Conservation (phyloP, 2,888 invertebrate genomes). For the Priocnemis perturbator region DNA sequence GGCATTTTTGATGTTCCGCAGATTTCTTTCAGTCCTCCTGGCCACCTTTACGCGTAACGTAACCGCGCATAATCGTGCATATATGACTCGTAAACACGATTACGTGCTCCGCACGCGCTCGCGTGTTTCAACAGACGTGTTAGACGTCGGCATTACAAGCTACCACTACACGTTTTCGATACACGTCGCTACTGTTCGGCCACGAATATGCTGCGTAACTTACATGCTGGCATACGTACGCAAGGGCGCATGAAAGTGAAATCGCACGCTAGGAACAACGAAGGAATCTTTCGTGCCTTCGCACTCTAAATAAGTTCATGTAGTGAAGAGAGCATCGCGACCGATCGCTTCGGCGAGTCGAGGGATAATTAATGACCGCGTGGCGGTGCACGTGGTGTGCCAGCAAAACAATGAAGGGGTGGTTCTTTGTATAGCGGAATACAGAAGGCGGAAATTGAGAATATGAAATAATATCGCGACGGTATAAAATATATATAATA, state of each 20-base stretch:
- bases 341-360: no score
- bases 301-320: slow-evolving; percentile 3
- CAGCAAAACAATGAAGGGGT: no score
- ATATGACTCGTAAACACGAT: slow-evolving; percentile 1
- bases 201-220: no score
- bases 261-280: slow-evolving; percentile 2
- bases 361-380: no score
- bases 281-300: slow-evolving; percentile 2
- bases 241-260: slow-evolving; percentile 13
- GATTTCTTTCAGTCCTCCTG: no score
- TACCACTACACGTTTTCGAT: slow-evolving; percentile 1
- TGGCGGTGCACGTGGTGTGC: no score
- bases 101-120: neutral
- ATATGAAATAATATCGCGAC: no score
- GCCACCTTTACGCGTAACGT: slow-evolving; percentile 3
- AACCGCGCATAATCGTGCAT: slow-evolving; percentile 14
- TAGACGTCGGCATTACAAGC: slow-evolving; percentile 3
- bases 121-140: neutral
- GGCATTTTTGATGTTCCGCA: neutral
- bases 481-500: no score
- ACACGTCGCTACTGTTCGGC: no score
- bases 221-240: neutral
- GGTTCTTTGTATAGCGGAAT: no score
- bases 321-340: neutral
- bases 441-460: no score